phyloP scores from a whole-genome alignment of 2,797 vertebrate species.

The Pyrocephalus nanus region DNA sequence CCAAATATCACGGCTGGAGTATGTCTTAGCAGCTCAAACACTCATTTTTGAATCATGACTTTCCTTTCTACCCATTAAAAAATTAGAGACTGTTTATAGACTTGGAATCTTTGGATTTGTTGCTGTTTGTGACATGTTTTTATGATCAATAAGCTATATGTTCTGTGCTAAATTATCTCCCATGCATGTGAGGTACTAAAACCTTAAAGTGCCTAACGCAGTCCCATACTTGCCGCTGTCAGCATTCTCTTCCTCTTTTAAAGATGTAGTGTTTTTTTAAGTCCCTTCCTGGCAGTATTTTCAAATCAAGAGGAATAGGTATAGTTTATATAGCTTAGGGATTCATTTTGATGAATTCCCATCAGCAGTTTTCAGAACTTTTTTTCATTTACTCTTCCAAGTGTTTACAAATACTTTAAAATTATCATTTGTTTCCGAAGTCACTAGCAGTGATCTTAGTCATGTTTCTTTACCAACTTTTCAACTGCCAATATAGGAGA shows the following conservation, averaged over 20 bases:
- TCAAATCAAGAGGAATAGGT: conserved; percentile 40
- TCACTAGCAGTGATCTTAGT: conserved; percentile 21
- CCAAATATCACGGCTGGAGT: neutral
- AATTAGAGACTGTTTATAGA: neutral
- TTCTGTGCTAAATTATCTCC: neutral
- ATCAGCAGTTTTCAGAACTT: conserved; percentile 57
- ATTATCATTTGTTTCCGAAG: conserved; percentile 56
- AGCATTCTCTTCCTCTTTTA: conserved; percentile 32
- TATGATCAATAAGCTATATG: neutral
- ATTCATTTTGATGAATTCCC: conserved; percentile 53
- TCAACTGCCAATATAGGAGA: conserved; percentile 45
- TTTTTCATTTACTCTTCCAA: conserved; percentile 66
- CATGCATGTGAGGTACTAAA: neutral
- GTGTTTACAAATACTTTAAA: conserved; percentile 52
- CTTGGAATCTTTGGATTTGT: neutral
- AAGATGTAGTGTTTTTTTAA: neutral
- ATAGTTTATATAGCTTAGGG: conserved; percentile 24
- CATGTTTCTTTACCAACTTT: conserved; percentile 57
- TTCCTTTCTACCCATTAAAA: neutral
- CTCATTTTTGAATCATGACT: neutral
- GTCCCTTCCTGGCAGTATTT: neutral
- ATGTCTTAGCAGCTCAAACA: neutral
- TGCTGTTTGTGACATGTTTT: neutral
- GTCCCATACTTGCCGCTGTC: conserved; percentile 1
- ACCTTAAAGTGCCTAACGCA: neutral